phyloP scores from a whole-genome alignment of 2,113 vertebrate species.

The Arvicanthis niloticus region DNA sequence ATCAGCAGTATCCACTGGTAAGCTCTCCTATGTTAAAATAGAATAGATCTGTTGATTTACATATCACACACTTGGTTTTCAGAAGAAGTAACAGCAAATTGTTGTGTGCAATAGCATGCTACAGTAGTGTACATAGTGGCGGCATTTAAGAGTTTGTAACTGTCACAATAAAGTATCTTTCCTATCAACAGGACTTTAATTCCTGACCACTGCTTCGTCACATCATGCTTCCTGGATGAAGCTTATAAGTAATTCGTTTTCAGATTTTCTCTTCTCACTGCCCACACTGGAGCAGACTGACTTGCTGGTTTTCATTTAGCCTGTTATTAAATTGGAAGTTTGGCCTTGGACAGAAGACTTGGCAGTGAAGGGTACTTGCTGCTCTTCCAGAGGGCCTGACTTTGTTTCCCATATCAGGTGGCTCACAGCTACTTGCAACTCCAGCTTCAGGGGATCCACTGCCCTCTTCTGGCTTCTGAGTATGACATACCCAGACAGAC shows the following conservation, averaged over 20 bases:
- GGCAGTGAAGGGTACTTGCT: background rate
- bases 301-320: constrained; percentile 17
- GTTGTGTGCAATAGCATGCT: background rate
- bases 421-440: background rate
- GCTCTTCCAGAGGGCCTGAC: background rate
- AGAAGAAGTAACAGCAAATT: constrained; percentile 32
- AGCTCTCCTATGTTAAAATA: background rate
- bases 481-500: background rate
- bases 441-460: background rate
- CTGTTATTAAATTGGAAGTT: background rate
- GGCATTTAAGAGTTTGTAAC: constrained; percentile 13
- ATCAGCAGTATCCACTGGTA: background rate
- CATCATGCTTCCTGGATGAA: background rate
- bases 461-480: background rate
- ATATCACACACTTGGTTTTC: constrained; percentile 47
- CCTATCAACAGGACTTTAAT: constrained; percentile 9
- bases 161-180: background rate
- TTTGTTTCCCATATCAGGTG: background rate
- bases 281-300: background rate
- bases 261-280: background rate
- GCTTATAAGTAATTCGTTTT: background rate
- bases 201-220: background rate
- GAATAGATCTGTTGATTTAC: constrained; percentile 10
- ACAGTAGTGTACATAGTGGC: background rate
- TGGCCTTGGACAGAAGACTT: no score